Base-by-base conservation (phyloP, 1,140 invertebrate genomes). In the Aplysia californica region DNA sequence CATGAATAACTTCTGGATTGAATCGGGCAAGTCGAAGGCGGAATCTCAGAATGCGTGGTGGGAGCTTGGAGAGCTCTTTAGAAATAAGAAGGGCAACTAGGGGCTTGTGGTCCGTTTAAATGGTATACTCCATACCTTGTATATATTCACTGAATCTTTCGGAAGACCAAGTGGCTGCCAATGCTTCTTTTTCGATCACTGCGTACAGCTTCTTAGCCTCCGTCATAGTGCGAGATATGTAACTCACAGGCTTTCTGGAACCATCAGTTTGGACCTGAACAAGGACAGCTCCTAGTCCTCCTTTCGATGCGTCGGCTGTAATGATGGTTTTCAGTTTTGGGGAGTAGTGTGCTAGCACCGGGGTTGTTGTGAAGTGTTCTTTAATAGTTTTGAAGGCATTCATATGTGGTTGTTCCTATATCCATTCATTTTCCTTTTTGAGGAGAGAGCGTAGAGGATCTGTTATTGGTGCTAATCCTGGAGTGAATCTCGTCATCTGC, bases 351-450 rank as follows among this genome's bases (percentile, higher is more conserved):
- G 21, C 66, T 36, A n/a, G 39, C 5, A 44, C 20, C 10, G 66
- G 50, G 29, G 38, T 21, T 44, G 38, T 68, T 39, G 66, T 68
- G 39, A 44, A 41, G 39, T 59, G 31, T 23, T 23, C 6, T n/a
- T 80, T 80, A 6, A 80, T 36, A 20, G 20, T 66, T 20, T 50
- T 23, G 29, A 77, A 71, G 4, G 73, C n/a, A n/a, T n/a, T n/a
- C n/a, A n/a, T n/a, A n/a, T n/a, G n/a, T n/a, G n/a, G n/a, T n/a
- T n/a, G n/a, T n/a, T n/a, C n/a, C n/a, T n/a, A n/a, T n/a, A n/a
- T n/a, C n/a, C n/a, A n/a, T n/a, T n/a, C n/a, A n/a, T 36, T 61
- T 71, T 78, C 80, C 78, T 0, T 20, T 36, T 69, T 66, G 80
- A 75, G 66, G 6, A 80, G 74, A 21, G 75, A 39, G 55, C 73